These are phyloP conservation scores for Synergus laeviventris DNA, from an alignment of 2,888 invertebrate species.

Conservation along the genomic window DNA sequence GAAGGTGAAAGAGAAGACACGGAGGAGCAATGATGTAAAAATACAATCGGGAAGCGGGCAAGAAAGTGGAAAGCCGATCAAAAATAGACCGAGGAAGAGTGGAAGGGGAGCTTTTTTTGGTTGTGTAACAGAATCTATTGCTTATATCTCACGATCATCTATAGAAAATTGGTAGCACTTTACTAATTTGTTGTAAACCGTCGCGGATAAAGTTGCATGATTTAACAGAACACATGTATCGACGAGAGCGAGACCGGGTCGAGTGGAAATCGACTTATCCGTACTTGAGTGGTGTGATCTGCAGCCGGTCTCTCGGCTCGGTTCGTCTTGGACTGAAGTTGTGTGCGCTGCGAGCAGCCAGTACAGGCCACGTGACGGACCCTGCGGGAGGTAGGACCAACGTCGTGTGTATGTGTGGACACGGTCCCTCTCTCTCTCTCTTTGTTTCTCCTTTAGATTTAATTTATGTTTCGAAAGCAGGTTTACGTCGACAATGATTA, in stretches of 20 bases:
- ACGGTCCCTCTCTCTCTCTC: conserved; percentile 39
- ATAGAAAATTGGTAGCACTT: conserved; percentile 23
- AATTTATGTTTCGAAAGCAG: not conserved
- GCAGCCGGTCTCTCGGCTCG: conserved; percentile 66
- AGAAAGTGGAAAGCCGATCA: not conserved
- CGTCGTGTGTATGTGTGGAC: conserved; percentile 47
- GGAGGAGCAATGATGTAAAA: not conserved
- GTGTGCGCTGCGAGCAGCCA: conserved; percentile 65
- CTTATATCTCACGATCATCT: not conserved
- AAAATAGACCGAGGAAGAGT: not conserved
- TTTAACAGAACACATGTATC: conserved; percentile 42
- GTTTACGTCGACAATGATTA: not conserved
- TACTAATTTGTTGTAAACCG: conserved; percentile 38
- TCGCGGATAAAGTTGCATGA: conserved; percentile 1
- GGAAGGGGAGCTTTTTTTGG: not conserved
- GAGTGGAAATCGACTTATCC: conserved; percentile 40
- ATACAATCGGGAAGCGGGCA: not conserved
- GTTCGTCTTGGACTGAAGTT: conserved; percentile 72
- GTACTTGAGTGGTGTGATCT: conserved; percentile 46
- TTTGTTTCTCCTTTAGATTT: conserved; percentile 1
- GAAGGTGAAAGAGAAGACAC: not conserved
- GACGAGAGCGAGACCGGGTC: conserved; percentile 10
- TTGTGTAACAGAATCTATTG: conserved; percentile 35
- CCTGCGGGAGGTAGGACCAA: conserved; percentile 73
- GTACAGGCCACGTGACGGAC: conserved; percentile 72